Conservation (phyloP, 53 echinoderm and acorn worm species). For the Holothuria scabra region DNA sequence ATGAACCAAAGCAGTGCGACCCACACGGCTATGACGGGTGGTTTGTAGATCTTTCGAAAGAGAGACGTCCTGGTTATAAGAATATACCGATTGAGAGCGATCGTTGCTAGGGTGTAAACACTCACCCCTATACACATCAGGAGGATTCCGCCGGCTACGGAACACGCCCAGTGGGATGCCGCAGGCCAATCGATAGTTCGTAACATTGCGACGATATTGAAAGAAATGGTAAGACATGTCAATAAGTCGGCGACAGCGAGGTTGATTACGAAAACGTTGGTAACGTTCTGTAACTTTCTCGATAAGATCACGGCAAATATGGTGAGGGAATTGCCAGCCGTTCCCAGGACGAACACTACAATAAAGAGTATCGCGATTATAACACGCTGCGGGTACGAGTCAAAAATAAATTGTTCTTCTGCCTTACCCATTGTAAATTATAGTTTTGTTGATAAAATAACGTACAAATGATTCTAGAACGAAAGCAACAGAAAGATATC, state of each 20-base stretch:
- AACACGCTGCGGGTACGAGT: constrained; percentile 64
- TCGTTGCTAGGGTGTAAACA: constrained; percentile 76
- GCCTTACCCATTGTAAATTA: constrained; percentile 12
- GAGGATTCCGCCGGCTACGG: constrained; percentile 62
- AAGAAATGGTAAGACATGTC: constrained; percentile 75
- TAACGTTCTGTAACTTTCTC: constrained; percentile 77
- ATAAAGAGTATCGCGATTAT: constrained; percentile 59
- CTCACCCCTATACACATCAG: constrained; percentile 82
- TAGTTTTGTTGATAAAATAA: too few species aligned
- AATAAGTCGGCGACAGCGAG: constrained; percentile 85
- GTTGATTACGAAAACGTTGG: constrained; percentile 93
- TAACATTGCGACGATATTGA: constrained; percentile 70
- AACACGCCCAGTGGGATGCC: constrained; percentile 60
- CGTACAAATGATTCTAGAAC: too few species aligned
- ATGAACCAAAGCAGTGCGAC: constrained; percentile 69
- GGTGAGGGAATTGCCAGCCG: constrained; percentile 77
- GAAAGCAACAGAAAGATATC: too few species aligned
- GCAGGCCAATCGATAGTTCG: constrained; percentile 71
- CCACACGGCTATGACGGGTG: constrained; percentile 63
- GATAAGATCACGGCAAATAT: constrained; percentile 79
- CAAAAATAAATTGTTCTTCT: constrained; percentile 58
- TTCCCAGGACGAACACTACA: constrained; percentile 58
- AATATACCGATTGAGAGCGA: constrained; percentile 79
- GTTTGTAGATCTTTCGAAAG: constrained; percentile 73
- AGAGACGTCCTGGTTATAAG: constrained; percentile 68